A percentile compares a stretch with the other conserved stretches of the same genome.
Conservation (phyloP, 2,888 invertebrate genomes). For the Spatulosminthurus flaviceps region DNA sequence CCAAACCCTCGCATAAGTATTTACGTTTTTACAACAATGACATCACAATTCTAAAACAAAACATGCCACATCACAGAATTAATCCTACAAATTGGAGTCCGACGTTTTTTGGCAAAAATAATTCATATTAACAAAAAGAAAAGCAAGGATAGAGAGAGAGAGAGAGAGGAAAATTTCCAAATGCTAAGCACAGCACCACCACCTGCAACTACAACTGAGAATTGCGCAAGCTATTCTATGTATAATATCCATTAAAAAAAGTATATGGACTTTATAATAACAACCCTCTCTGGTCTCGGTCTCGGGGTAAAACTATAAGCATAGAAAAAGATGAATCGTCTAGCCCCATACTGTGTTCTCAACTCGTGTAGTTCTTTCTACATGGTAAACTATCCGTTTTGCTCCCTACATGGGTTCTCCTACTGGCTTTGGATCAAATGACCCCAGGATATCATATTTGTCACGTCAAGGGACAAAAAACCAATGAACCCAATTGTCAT, state of each 20-base stretch:
- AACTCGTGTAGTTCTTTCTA: conserved; percentile 46
- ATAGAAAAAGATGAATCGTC: conserved; percentile 59
- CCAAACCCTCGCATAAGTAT: too few species aligned
- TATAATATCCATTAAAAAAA: background rate
- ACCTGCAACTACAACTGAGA: background rate
- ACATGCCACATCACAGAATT: too few species aligned
- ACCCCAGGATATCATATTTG: conserved; percentile 63
- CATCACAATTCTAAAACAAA: too few species aligned
- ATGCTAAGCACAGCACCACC: background rate
- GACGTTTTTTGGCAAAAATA: background rate
- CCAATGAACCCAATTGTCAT: conserved; percentile 61
- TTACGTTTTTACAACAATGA: too few species aligned
- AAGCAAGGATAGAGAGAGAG: background rate
- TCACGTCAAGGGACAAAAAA: conserved; percentile 62
- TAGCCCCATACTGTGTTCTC: conserved; percentile 61
- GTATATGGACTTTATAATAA: background rate
- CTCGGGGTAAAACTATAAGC: conserved; percentile 28
- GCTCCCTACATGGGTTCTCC: conserved; percentile 62
- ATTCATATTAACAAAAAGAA: background rate
- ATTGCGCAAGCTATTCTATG: background rate
- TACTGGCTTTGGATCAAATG: conserved; percentile 63
- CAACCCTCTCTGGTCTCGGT: background rate
- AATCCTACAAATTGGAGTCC: background rate
- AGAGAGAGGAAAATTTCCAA: background rate
- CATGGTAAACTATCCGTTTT: conserved; percentile 54